phyloP scores from a whole-genome alignment of 2,888 invertebrate species.

The Trichacis sp. region DNA sequence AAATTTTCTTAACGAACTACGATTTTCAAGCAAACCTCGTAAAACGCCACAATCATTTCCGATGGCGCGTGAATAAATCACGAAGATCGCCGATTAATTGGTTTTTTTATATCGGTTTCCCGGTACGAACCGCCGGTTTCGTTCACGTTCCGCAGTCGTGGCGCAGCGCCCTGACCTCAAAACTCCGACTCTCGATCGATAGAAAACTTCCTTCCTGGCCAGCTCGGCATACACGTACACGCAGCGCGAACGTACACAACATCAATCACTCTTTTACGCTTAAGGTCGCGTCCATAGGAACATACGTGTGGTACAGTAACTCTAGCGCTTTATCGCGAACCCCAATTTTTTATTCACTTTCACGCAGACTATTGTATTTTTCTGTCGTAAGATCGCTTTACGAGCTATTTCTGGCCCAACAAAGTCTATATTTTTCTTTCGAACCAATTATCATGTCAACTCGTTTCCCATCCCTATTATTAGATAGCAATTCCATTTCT shows the following conservation, averaged over 20 bases:
- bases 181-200: slow-evolving; percentile 47
- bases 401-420: neutral
- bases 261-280: slow-evolving; percentile 8
- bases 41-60: too few species aligned
- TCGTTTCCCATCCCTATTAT: neutral
- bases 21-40: too few species aligned
- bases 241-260: slow-evolving; percentile 16
- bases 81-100: neutral
- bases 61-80: too few species aligned
- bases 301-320: neutral
- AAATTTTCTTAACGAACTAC: too few species aligned
- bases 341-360: neutral
- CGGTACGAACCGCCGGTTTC: slow-evolving; percentile 24
- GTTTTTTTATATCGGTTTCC: neutral
- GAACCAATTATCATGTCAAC: neutral
- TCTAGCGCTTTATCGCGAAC: slow-evolving; percentile 1
- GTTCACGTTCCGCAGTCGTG: slow-evolving; percentile 48
- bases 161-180: slow-evolving; percentile 69
- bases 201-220: slow-evolving; percentile 38
- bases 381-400: neutral
- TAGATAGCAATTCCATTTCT: neutral
- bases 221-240: slow-evolving; percentile 28
- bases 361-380: neutral
- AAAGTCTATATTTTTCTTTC: neutral
- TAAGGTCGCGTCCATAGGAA: neutral